These are phyloP conservation scores for Antigone vipio DNA, from an alignment of 2,113 vertebrate species.

Conservation along the genomic window DNA sequence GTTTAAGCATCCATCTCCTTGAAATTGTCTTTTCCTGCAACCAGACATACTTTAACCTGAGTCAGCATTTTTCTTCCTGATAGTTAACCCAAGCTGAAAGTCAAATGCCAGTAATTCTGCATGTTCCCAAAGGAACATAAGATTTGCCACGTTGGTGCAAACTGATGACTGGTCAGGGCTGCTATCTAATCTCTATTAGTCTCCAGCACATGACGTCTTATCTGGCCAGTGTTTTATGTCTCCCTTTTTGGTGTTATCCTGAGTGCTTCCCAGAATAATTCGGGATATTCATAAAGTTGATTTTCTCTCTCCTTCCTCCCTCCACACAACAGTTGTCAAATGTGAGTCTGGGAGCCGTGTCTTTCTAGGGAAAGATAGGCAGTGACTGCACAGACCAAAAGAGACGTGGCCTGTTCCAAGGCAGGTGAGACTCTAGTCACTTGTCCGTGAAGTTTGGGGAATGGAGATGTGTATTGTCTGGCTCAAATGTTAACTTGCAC, in stretches of 20 bases:
- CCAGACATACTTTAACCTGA: not conserved
- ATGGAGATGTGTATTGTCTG: not conserved
- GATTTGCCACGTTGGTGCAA: not conserved
- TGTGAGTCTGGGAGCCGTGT: not conserved
- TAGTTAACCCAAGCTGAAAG: not conserved
- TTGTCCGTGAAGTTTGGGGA: not conserved
- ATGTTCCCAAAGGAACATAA: not conserved
- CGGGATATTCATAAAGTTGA: not conserved
- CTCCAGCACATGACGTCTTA: not conserved
- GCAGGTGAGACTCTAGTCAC: not conserved
- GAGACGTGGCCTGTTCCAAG: not conserved
- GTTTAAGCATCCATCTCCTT: not conserved
- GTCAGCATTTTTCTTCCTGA: conserved; percentile 10
- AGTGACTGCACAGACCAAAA: not conserved
- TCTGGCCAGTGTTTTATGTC: not conserved
- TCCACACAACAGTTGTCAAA: not conserved
- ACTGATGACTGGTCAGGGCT: not conserved
- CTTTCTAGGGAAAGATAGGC: not conserved
- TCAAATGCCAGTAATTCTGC: not conserved
- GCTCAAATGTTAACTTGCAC: not conserved
- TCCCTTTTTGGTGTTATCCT: not conserved
- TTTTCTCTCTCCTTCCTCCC: not conserved
- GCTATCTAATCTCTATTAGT: not conserved
- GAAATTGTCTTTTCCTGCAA: not conserved
- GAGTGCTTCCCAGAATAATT: not conserved